Conservation (phyloP, 2,113 vertebrate genomes). For the Archilochus colubris region DNA sequence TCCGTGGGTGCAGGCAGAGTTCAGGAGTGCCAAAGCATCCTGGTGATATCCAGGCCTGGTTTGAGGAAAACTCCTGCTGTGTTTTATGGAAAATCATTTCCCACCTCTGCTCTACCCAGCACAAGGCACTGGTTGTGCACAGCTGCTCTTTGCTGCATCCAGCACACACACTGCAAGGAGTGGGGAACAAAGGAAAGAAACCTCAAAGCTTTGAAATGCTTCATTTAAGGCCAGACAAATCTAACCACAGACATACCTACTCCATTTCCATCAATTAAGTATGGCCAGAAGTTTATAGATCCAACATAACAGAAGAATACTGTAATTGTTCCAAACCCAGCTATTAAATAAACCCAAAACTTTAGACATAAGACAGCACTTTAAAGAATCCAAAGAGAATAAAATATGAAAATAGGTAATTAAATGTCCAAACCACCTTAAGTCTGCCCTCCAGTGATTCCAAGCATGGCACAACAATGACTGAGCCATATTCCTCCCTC, state of each 20-base stretch:
- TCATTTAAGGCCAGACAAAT: background rate
- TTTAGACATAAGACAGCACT: background rate
- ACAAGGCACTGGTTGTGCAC: background rate
- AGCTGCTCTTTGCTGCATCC: background rate
- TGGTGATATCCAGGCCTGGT: background rate
- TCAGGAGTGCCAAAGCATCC: background rate
- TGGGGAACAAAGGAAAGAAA: background rate
- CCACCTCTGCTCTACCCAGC: background rate
- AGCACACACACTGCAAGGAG: background rate
- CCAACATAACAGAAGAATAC: background rate
- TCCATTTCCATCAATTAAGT: background rate
- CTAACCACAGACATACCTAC: background rate
- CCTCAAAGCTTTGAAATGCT: background rate
- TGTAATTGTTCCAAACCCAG: background rate
- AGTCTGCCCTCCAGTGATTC: background rate
- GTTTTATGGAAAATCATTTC: background rate
- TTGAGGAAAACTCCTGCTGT: background rate
- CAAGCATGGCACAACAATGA: accelerated
- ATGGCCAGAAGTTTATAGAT: background rate
- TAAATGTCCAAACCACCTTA: background rate
- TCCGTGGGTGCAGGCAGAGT: background rate
- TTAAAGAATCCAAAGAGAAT: background rate
- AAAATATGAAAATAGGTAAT: background rate
- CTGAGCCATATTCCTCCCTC: background rate
- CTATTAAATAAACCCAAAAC: background rate